Evolutionary conservation across 2,113 vertebrate species (phyloP).

Genomic region (Thamnophis sirtalis): DNA sequence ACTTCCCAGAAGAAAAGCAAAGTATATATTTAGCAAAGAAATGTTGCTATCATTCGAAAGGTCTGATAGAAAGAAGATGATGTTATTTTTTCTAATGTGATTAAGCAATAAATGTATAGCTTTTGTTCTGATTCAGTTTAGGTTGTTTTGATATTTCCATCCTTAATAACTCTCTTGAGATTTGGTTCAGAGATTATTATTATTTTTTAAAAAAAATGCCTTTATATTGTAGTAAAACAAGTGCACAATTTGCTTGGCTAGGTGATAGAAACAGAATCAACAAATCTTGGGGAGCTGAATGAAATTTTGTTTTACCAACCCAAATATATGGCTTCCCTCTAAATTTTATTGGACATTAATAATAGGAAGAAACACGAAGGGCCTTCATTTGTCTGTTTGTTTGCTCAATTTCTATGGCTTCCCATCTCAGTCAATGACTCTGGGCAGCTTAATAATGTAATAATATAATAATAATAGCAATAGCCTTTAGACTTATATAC

Average conservation of each 20-base stretch:
- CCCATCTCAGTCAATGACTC: background rate
- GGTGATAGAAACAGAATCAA: background rate
- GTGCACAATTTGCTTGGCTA: background rate
- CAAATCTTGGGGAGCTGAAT: background rate
- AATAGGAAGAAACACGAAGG: background rate
- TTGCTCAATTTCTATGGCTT: background rate
- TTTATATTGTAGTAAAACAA: background rate
- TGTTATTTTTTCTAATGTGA: background rate
- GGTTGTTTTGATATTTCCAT: background rate
- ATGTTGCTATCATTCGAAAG: background rate
- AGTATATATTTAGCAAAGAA: background rate
- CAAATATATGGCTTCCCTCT: background rate
- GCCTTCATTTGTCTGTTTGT: background rate
- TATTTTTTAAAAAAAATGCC: fast-evolving
- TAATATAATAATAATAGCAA: background rate
- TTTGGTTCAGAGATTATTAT: background rate
- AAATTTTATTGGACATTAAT: background rate
- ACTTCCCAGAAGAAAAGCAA: background rate
- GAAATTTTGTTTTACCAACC: background rate
- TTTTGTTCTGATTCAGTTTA: background rate
- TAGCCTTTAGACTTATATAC: background rate
- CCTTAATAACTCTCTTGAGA: background rate
- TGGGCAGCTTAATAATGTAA: background rate
- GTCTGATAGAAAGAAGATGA: background rate
- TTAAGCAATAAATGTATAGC: background rate